Evolutionary conservation across 1,140 invertebrate genomes (phyloP).

Genomic region (Aporrectodea caliginosa): DNA sequence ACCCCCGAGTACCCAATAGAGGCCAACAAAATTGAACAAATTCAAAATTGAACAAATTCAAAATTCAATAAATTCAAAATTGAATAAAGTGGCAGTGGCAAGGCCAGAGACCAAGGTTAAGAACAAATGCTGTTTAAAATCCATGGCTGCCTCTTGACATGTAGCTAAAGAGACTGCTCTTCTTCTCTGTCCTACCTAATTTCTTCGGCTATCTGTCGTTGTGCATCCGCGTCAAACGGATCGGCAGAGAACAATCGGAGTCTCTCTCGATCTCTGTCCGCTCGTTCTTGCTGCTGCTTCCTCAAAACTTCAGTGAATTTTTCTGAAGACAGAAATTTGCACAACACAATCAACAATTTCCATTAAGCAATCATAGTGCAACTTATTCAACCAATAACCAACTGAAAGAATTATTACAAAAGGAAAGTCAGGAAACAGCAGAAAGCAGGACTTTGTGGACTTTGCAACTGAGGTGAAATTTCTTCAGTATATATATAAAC

Average conservation of each 20-base stretch:
- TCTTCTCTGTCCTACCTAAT: slow-evolving; percentile 61
- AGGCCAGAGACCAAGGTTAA: background rate
- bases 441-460: no score
- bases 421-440: no score
- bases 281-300: slow-evolving; percentile 43
- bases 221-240: slow-evolving; percentile 91
- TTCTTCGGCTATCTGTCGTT: slow-evolving; percentile 89
- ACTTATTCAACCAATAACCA: no score
- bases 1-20: background rate
- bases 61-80: background rate
- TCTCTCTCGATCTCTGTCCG: slow-evolving; percentile 65
- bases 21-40: background rate
- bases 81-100: background rate
- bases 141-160: background rate
- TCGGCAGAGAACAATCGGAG: slow-evolving; percentile 84
- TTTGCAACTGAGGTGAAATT: no score
- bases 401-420: no score
- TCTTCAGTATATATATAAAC: no score
- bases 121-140: background rate
- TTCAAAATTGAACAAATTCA: background rate
- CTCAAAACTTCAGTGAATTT: slow-evolving; percentile 73
- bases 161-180: background rate
- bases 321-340: slow-evolving; percentile 58
- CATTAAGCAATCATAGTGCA: no score
- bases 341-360: background rate